phyloP scores from a whole-genome alignment of 2,888 invertebrate species.

The Coelinius sp. region DNA sequence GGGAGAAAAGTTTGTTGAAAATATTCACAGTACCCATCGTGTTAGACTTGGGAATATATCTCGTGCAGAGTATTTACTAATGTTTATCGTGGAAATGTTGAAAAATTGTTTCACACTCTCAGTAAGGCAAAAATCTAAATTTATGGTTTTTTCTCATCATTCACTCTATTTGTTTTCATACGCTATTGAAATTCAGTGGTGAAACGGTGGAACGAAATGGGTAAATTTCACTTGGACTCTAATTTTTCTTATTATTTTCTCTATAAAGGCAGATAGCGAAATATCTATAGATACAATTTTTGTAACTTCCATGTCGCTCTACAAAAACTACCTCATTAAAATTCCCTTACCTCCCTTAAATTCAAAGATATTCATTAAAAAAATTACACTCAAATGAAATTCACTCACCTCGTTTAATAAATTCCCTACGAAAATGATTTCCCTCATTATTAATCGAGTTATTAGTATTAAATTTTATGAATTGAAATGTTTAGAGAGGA shows the following conservation, averaged over 20 bases:
- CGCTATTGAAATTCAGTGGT: constrained; percentile 34
- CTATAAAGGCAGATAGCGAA: constrained; percentile 10
- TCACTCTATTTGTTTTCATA: constrained; percentile 45
- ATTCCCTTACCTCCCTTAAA: too few relatives aligned
- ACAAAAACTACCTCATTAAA: too few relatives aligned
- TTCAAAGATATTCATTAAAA: too few relatives aligned
- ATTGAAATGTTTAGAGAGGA: constrained; percentile 48
- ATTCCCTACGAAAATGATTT: too few relatives aligned
- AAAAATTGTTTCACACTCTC: constrained; percentile 34
- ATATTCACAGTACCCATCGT: constrained; percentile 12
- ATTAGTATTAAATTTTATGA: constrained; percentile 38
- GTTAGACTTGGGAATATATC: constrained; percentile 30
- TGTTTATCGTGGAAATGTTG: constrained; percentile 25
- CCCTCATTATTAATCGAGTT: background rate
- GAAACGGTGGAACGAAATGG: too few relatives aligned
- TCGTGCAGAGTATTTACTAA: constrained; percentile 45
- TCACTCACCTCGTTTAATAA: too few relatives aligned
- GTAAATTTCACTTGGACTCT: background rate
- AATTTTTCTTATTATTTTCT: constrained; percentile 19
- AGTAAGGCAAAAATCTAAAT: constrained; percentile 53
- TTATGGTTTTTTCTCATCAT: constrained; percentile 38
- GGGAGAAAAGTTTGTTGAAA: constrained; percentile 5
- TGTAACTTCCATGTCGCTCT: too few relatives aligned
- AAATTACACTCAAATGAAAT: too few relatives aligned
- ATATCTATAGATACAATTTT: too few relatives aligned